A percentile compares a stretch with the other conserved stretches of the same genome.
These are phyloP conservation scores for Typhlichthys subterraneus DNA, from an alignment of 2,797 vertebrate species.

Conservation along the genomic window DNA sequence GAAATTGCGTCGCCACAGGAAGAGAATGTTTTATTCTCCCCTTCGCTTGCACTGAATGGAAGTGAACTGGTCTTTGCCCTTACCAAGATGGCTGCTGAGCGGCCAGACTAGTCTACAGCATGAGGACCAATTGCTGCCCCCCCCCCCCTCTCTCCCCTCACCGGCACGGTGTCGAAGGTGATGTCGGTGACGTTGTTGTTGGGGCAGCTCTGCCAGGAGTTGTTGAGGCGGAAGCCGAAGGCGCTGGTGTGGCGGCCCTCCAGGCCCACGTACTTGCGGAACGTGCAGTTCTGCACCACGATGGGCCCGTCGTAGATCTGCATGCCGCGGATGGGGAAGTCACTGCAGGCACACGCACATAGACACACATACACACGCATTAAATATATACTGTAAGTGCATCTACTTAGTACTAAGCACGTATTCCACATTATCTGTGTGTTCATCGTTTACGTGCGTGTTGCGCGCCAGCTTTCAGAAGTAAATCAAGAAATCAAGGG, in stretches of 20 bases:
- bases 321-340: slow-evolving; percentile 93
- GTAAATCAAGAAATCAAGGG: no score
- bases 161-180: slow-evolving; percentile 89
- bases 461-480: no score
- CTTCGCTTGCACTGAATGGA: no score
- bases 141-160: slow-evolving; percentile 51
- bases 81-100: no score
- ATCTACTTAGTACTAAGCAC: no score
- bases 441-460: no score
- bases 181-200: slow-evolving; percentile 90
- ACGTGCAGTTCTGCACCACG: slow-evolving; percentile 94
- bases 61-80: no score
- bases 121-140: neutral
- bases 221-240: slow-evolving; percentile 94
- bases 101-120: no score
- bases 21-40: neutral
- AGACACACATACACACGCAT: slow-evolving; percentile 13
- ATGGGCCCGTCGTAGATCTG: slow-evolving; percentile 96
- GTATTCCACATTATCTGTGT: no score
- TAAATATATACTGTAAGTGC: no score
- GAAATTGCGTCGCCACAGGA: neutral
- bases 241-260: slow-evolving; percentile 93
- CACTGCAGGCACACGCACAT: slow-evolving; percentile 67
- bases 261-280: slow-evolving; percentile 89
- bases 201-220: slow-evolving; percentile 98